Evolutionary conservation across 2,113 vertebrate species (phyloP).

Genomic region (Bothrops jararaca): DNA sequence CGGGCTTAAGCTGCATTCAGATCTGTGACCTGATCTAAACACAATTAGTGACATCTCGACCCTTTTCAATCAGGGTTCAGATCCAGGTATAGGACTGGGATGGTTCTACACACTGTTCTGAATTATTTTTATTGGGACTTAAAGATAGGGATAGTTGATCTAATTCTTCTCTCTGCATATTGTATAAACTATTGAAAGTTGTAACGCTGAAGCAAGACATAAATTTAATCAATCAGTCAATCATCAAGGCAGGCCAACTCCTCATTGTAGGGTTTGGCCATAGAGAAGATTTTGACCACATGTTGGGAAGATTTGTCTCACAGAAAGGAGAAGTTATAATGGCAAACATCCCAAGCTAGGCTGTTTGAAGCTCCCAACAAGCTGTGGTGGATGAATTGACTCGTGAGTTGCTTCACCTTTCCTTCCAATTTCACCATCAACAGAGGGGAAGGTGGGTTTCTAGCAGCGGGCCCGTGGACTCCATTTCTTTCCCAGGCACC

Average conservation of each 20-base stretch:
- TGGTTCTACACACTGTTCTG: background rate
- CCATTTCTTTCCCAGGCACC: background rate
- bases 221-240: background rate
- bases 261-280: background rate
- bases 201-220: background rate
- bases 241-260: background rate
- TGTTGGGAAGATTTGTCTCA: background rate
- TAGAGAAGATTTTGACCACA: background rate
- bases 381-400: background rate
- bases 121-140: background rate
- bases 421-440: background rate
- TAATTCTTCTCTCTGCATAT: background rate
- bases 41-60: background rate
- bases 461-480: background rate
- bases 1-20: background rate
- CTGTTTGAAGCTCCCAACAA: background rate
- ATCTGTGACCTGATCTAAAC: background rate
- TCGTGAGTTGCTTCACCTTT: background rate
- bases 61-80: background rate
- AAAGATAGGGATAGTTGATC: background rate
- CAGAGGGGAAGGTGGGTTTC: background rate
- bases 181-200: background rate
- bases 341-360: background rate
- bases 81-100: background rate
- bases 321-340: background rate